A percentile compares a stretch with the other conserved stretches of the same genome.
Evolutionary conservation across 2,113 vertebrate species (phyloP).

Genomic region (Tragulus kanchil): DNA sequence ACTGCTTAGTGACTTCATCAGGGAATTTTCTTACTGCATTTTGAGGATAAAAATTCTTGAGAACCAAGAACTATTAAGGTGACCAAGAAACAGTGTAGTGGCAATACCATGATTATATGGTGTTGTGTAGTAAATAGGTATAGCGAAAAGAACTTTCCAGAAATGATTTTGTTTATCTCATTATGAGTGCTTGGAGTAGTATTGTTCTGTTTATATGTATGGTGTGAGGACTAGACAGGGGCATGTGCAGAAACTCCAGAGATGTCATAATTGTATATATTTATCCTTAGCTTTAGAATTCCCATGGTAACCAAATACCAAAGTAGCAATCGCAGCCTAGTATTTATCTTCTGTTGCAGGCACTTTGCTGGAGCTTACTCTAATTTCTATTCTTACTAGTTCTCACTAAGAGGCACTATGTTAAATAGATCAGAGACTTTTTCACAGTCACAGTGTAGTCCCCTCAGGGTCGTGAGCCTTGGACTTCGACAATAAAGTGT

Average conservation of each 20-base stretch:
- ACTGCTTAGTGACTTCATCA: neutral
- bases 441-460: no score
- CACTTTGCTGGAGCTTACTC: no score
- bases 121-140: neutral
- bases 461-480: no score
- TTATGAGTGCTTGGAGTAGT: neutral
- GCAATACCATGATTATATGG: neutral
- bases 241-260: neutral
- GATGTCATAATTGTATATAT: neutral
- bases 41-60: conserved; percentile 24
- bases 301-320: neutral
- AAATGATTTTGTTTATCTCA: neutral
- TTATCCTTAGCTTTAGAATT: neutral
- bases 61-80: neutral
- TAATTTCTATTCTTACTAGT: no score
- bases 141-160: neutral
- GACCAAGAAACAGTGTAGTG: neutral
- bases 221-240: neutral
- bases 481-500: no score
- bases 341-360: neutral
- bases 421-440: no score
- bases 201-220: neutral
- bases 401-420: no score
- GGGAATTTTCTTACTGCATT: neutral
- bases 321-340: neutral